Base-by-base conservation (phyloP, 2,888 invertebrate genomes). In the Achlya flavicornis region DNA sequence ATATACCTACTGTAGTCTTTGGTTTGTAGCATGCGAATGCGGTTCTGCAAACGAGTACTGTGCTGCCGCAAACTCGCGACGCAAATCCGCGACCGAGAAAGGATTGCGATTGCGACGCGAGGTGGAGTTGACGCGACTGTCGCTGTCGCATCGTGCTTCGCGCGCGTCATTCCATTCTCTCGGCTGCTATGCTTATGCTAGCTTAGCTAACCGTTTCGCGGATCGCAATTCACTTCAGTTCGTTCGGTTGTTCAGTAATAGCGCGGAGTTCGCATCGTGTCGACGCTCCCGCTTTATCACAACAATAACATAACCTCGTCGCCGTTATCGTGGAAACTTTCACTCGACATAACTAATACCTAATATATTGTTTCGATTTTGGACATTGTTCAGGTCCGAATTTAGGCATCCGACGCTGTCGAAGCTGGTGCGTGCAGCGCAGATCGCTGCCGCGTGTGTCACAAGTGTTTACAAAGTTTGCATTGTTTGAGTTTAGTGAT, bases 281-380 rank as follows among this genome's bases (percentile, higher is more conserved):
- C 26, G 83, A 84, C 89, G 89, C 67, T 71, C 72, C 65, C 63
- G 71, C 67, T 66, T 71, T 69, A 75, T 78, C 79, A 80, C 57
- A 84, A 87, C 84, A 84, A 86, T 81, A 91, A 90, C 87, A 90
- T 90, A 91, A 90, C 90, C 90, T 90, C 75, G 73, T 71, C 74
- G 78, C 65, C 73, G 74, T 80, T 81, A 79, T 82, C 80, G 82
- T 72, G 75, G 70, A 80, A 87, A 89, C 87, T 89, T 90, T 89
- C 82, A 83, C 83, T 82, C 57, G 62, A 32, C 64, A 70, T 67
- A 63, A 67, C 69, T 72, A 41, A 12, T 48, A n/a, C n/a, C n/a
- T n/a, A n/a, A n/a, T n/a, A n/a, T n/a, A 57, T 35, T 41, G 3
- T 41, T 33, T 46, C n/a, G 63, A 68, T 61, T 66, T 58, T 19